Percentiles rank a stretch among this genome's conserved stretches.
Conservation (phyloP, 1,140 invertebrate genomes). For the Oryzaephilus surinamensis region DNA sequence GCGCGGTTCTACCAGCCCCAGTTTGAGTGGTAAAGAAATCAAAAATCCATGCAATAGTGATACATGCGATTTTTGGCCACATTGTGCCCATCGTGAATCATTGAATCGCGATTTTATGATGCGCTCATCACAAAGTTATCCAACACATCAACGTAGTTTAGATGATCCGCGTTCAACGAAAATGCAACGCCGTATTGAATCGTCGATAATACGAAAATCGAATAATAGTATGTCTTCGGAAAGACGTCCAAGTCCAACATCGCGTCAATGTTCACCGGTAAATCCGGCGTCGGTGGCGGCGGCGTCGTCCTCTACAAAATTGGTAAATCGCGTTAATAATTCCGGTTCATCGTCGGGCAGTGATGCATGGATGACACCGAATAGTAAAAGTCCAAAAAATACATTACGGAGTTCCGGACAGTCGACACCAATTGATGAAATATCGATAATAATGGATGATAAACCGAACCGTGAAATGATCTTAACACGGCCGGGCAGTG, state of each 20-base stretch:
- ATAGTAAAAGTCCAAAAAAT: conserved; percentile 40
- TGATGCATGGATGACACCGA: conserved; percentile 44
- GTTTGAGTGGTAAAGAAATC: conserved; percentile 8
- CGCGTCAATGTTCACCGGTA: conserved; percentile 36
- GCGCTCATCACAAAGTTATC: conserved; percentile 47
- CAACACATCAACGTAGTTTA: conserved; percentile 36
- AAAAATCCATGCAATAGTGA: conserved; percentile 38
- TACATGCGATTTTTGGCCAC: conserved; percentile 47
- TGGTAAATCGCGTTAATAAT: too few relatives aligned
- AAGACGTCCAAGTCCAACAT: conserved; percentile 23
- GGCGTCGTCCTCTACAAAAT: too few relatives aligned
- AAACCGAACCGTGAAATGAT: conserved; percentile 34
- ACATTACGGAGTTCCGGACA: conserved; percentile 40
- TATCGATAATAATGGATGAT: conserved; percentile 29
- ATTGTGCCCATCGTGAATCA: conserved; percentile 42
- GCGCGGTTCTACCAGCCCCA: conserved; percentile 41
- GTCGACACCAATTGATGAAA: conserved; percentile 41
- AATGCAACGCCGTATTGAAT: not conserved
- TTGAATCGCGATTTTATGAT: conserved; percentile 31
- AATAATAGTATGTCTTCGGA: conserved; percentile 13
- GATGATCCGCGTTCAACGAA: not conserved
- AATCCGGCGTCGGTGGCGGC: conserved; percentile 34
- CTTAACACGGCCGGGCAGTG: conserved; percentile 43
- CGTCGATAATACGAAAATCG: conserved; percentile 6
- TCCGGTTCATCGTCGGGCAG: conserved; percentile 46